Conservation (phyloP, 2,797 vertebrate genomes). For the Leptatherina wallacei region DNA sequence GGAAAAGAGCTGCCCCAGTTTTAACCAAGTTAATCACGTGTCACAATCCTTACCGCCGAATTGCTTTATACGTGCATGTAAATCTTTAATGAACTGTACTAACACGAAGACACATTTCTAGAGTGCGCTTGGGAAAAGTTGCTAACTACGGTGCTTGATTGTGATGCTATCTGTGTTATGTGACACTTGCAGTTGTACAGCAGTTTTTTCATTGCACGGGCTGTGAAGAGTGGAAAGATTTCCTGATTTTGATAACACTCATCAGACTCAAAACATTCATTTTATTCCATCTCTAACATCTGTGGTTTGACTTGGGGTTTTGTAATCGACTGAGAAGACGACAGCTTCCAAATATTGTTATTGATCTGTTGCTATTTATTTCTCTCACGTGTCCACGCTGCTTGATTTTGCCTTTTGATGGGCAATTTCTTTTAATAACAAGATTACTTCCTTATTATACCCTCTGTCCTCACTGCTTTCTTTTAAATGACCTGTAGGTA, state of each 20-base stretch:
- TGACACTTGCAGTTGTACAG: neutral
- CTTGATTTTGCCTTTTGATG: neutral
- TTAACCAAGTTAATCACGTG: neutral
- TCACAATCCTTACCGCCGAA: neutral
- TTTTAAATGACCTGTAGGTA: conserved; percentile 52
- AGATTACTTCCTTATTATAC: neutral
- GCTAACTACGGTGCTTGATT: neutral
- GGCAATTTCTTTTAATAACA: neutral
- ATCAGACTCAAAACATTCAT: no score
- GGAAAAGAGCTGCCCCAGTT: neutral
- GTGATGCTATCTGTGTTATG: neutral
- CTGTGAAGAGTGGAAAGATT: neutral
- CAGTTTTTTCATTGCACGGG: conserved; percentile 1
- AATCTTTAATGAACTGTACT: neutral
- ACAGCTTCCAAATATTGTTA: no score
- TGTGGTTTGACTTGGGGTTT: neutral
- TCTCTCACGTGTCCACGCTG: neutral
- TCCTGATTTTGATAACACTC: neutral
- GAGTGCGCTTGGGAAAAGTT: neutral
- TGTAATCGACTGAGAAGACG: neutral
- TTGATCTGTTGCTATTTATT: neutral
- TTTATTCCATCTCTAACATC: neutral
- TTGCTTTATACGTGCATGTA: neutral
- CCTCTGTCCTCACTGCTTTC: neutral
- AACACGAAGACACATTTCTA: neutral